These are phyloP conservation scores for Hippoglossus hippoglossus DNA, from an alignment of 2,797 vertebrate genomes.

Conservation along the genomic window DNA sequence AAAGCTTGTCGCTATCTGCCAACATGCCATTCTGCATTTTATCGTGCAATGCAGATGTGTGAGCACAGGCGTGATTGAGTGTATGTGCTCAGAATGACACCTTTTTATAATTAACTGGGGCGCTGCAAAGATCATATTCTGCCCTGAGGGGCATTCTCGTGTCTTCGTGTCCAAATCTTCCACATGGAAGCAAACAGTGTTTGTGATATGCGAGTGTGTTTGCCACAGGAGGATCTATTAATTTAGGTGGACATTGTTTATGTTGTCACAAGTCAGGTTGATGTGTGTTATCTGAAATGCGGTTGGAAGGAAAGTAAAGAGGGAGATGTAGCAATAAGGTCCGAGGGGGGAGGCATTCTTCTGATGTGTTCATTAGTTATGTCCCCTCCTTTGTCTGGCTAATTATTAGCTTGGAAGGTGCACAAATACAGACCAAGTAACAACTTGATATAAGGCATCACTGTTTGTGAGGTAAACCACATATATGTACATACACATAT, in stretches of 20 bases:
- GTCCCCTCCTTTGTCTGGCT: constrained; percentile 44
- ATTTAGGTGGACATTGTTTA: constrained; percentile 71
- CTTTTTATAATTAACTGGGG: constrained; percentile 1
- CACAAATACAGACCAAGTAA: constrained; percentile 15
- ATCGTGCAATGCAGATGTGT: constrained; percentile 17
- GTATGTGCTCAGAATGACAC: constrained; percentile 8
- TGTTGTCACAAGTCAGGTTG: constrained; percentile 55
- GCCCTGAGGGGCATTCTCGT: not conserved
- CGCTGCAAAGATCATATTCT: not conserved
- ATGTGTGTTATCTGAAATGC: constrained; percentile 60
- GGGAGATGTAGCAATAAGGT: constrained; percentile 41
- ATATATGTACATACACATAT: not conserved
- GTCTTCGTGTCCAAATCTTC: not conserved
- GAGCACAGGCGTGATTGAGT: not conserved
- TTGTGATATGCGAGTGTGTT: constrained; percentile 22
- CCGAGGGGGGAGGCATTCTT: constrained; percentile 49
- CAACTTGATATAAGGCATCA: not conserved
- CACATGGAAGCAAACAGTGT: constrained; percentile 12
- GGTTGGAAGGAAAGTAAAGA: constrained; percentile 56
- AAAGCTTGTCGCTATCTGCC: constrained; percentile 25
- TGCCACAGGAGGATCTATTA: constrained; percentile 45
- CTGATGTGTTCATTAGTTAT: constrained; percentile 56
- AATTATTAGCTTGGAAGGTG: constrained; percentile 61
- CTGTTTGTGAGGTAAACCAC: not conserved
- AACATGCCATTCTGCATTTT: constrained; percentile 19